A percentile compares a stretch with the other conserved stretches of the same genome.
Conservation (phyloP, 92 coral and sea anemone genomes). For the Hydrozoanthus gracilis region DNA sequence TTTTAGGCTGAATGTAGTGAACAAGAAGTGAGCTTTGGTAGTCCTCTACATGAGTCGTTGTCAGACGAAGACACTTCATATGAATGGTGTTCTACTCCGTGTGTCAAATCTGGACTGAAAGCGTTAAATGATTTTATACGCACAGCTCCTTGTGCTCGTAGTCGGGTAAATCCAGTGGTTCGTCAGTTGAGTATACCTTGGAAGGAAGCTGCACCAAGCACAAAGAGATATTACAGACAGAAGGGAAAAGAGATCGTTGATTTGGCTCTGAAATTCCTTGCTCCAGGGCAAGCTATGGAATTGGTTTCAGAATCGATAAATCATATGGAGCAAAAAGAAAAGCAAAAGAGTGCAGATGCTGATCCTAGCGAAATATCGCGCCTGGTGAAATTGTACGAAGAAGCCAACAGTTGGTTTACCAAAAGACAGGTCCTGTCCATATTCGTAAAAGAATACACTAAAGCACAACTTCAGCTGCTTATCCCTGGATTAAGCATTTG, state of each 20-base stretch:
- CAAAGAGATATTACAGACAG: slow-evolving; percentile 9
- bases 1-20: slow-evolving; percentile 12
- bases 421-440: slow-evolving; percentile 31
- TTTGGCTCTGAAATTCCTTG: slow-evolving; percentile 17
- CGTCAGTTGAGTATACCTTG: slow-evolving; percentile 15
- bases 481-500: slow-evolving; percentile 56
- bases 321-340: background rate
- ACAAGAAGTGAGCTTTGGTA: background rate
- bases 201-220: slow-evolving; percentile 11
- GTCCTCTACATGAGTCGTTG: background rate
- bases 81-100: slow-evolving; percentile 11
- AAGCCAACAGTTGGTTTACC: slow-evolving; percentile 11
- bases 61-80: slow-evolving; percentile 2
- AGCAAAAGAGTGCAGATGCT: background rate
- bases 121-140: slow-evolving; percentile 4
- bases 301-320: background rate
- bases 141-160: slow-evolving; percentile 2
- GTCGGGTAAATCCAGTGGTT: background rate
- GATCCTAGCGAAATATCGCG: slow-evolving; percentile 1
- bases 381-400: slow-evolving; percentile 23
- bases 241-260: slow-evolving; percentile 10
- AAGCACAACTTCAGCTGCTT: background rate
- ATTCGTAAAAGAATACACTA: slow-evolving; percentile 40
- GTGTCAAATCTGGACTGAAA: slow-evolving; percentile 16
- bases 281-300: slow-evolving; percentile 9